phyloP scores from a whole-genome alignment of 2,888 invertebrate species.

The Helicoverpa assulta region DNA sequence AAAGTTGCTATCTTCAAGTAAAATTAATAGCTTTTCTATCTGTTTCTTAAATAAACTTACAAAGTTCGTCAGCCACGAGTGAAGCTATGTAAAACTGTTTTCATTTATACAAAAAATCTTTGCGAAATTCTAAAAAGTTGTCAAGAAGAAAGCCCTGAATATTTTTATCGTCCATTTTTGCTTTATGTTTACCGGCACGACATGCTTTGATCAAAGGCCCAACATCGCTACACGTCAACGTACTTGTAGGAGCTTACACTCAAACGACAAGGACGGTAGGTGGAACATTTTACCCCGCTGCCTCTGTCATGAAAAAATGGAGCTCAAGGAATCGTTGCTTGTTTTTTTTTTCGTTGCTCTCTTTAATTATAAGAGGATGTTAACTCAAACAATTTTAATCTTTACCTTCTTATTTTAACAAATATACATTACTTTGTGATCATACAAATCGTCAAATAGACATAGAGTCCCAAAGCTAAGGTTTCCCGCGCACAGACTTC shows the following conservation, averaged over 20 bases:
- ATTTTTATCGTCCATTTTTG: slow-evolving; percentile 32
- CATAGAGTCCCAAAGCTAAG: background rate
- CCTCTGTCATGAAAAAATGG: background rate
- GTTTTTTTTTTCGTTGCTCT: background rate
- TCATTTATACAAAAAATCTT: slow-evolving; percentile 15
- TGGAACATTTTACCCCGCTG: slow-evolving; percentile 10
- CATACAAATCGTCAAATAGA: slow-evolving; percentile 5
- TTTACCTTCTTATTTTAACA: no score
- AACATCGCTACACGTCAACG: slow-evolving; percentile 26
- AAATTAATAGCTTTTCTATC: slow-evolving; percentile 62
- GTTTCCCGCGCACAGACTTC: slow-evolving; percentile 17
- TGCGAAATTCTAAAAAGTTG: slow-evolving; percentile 21
- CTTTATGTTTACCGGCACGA: slow-evolving; percentile 45
- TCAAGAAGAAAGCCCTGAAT: slow-evolving; percentile 17
- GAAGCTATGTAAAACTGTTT: slow-evolving; percentile 18
- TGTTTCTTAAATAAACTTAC: slow-evolving; percentile 29
- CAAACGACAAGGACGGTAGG: slow-evolving; percentile 3
- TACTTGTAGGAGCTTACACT: slow-evolving; percentile 21
- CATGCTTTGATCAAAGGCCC: slow-evolving; percentile 50
- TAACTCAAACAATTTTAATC: background rate
- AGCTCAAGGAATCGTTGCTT: background rate
- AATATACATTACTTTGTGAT: background rate
- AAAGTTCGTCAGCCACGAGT: slow-evolving; percentile 25
- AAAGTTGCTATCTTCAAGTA: slow-evolving; percentile 65
- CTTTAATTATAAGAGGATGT: background rate